Evolutionary conservation across 2,797 vertebrate genomes (phyloP).

Genomic region (Heteromormyrus szaboi): DNA sequence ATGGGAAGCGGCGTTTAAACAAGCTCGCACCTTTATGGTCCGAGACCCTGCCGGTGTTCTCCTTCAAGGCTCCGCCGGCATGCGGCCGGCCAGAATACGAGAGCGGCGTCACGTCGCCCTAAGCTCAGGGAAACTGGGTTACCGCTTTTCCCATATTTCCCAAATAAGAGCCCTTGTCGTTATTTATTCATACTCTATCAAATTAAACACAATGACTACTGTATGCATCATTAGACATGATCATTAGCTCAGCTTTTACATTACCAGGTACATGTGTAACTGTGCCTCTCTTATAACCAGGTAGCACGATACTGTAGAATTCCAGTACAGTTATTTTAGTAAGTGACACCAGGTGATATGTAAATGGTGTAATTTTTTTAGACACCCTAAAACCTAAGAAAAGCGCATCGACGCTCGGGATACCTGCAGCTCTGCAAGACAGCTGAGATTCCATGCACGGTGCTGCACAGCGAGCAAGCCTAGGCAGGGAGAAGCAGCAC

Average conservation of each 20-base stretch:
- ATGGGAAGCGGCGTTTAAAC: not conserved
- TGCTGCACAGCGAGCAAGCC: not conserved
- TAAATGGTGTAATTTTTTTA: not conserved
- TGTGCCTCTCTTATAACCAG: not conserved
- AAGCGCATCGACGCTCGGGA: not conserved
- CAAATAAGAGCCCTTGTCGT: not conserved
- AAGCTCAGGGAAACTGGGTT: not conserved
- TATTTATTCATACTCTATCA: not conserved
- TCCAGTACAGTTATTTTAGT: not conserved
- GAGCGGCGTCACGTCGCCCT: not conserved
- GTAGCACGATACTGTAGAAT: not conserved
- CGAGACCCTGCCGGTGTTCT: no score
- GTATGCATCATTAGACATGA: not conserved
- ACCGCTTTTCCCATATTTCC: not conserved
- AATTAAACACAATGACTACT: not conserved
- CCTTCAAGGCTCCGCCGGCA: not conserved
- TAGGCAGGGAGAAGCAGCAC: not conserved
- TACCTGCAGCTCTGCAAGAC: not conserved
- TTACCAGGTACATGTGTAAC: not conserved
- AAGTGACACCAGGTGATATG: not conserved
- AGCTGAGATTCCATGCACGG: not conserved
- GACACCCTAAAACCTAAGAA: not conserved
- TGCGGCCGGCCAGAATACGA: not conserved
- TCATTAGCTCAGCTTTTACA: not conserved
- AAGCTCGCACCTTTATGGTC: not conserved